Evolutionary conservation across 2,888 invertebrate genomes (phyloP).

Genomic region (Busseola fusca): DNA sequence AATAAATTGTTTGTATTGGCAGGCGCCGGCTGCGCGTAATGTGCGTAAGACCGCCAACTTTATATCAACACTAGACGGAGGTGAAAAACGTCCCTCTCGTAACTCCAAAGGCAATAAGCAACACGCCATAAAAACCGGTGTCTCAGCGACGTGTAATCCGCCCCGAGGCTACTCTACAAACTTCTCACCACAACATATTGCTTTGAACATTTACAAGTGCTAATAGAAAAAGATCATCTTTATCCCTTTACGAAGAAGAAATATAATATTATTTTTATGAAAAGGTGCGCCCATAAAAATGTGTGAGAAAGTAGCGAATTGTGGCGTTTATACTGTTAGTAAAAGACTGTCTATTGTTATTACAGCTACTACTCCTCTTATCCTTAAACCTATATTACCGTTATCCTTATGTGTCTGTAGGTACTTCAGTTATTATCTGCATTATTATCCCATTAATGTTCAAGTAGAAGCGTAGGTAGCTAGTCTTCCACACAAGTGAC

Average conservation of each 20-base stretch:
- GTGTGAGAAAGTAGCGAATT: conserved; percentile 40
- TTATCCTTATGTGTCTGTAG: neutral
- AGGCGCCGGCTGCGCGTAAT: conserved; percentile 78
- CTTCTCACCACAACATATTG: conserved; percentile 58
- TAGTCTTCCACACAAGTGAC: neutral
- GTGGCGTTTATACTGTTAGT: conserved; percentile 27
- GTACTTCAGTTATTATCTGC: neutral
- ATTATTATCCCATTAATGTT: neutral
- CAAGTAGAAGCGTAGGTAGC: neutral
- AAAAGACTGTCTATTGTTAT: conserved; percentile 33
- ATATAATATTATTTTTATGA: conserved; percentile 55
- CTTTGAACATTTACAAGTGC: conserved; percentile 62
- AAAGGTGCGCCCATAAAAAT: conserved; percentile 57
- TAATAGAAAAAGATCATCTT: conserved; percentile 62
- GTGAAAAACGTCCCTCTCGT: conserved; percentile 77
- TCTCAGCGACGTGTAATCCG: conserved; percentile 62
- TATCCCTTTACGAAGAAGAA: conserved; percentile 50
- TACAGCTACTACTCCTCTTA: conserved; percentile 7
- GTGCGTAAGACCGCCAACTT: conserved; percentile 79
- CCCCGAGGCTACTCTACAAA: conserved; percentile 59
- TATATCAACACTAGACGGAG: conserved; percentile 75
- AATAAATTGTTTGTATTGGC: conserved; percentile 84
- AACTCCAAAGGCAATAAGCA: conserved; percentile 76
- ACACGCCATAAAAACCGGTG: conserved; percentile 72
- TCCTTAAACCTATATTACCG: conserved; percentile 12